Conservation (phyloP, 2,888 invertebrate species). For the Noctua janthina region DNA sequence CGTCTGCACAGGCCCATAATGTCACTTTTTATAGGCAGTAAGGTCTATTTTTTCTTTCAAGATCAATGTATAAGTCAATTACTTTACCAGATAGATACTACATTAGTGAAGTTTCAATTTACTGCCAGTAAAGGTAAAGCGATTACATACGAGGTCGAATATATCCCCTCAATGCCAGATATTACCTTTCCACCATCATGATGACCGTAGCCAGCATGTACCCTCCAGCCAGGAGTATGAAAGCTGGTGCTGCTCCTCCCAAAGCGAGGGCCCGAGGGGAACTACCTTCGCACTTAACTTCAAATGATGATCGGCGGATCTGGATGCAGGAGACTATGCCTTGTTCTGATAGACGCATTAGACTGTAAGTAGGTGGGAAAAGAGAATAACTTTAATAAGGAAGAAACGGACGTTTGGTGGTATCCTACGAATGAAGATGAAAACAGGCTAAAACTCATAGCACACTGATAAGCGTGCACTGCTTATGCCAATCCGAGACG, state of each 20-base stretch:
- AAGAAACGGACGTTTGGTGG: neutral
- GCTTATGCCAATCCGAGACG: too few species aligned
- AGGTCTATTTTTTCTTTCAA: neutral
- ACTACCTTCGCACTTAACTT: conserved; percentile 78
- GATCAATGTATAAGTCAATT: neutral
- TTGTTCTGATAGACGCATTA: conserved; percentile 78
- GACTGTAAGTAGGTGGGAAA: conserved; percentile 68
- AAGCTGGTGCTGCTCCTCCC: conserved; percentile 86
- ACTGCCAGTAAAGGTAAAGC: neutral
- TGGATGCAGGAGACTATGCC: conserved; percentile 80
- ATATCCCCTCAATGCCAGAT: neutral
- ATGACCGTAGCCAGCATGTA: conserved; percentile 72
- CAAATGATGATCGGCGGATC: conserved; percentile 66
- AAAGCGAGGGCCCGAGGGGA: conserved; percentile 82
- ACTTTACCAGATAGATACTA: neutral
- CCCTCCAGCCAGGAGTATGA: conserved; percentile 79
- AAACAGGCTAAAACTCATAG: neutral
- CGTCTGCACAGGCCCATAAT: neutral
- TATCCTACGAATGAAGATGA: neutral
- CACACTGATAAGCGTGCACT: too few species aligned
- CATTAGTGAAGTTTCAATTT: neutral
- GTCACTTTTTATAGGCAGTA: neutral
- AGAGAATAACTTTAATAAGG: neutral
- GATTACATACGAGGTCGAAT: neutral
- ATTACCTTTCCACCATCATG: conserved; percentile 80